Evolutionary conservation across 2,797 vertebrate species (phyloP).

Genomic region (Paratrypauchen microcephalus): DNA sequence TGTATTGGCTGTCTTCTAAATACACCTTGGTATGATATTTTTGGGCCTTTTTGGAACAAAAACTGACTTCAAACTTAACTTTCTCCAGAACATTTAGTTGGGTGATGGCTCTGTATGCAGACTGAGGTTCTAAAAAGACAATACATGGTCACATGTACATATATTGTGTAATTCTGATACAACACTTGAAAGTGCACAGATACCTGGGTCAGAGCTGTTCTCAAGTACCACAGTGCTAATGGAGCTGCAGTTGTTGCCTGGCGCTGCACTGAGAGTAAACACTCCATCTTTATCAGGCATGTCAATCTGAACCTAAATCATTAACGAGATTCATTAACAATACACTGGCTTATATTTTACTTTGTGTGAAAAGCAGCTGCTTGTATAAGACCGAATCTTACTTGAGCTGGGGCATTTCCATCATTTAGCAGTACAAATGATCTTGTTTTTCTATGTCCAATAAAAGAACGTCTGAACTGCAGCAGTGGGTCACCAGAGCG

Average conservation of each 20-base stretch:
- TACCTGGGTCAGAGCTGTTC: slow-evolving; percentile 61
- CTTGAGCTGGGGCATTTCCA: slow-evolving; percentile 66
- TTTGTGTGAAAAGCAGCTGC: background rate
- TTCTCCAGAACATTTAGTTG: slow-evolving; percentile 67
- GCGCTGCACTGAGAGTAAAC: slow-evolving; percentile 77
- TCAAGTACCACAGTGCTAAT: slow-evolving; percentile 46
- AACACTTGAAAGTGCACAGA: background rate
- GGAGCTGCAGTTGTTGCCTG: slow-evolving; percentile 61
- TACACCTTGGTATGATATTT: slow-evolving; percentile 69
- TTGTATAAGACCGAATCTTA: slow-evolving; percentile 22
- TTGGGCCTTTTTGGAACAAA: slow-evolving; percentile 72
- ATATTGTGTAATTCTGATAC: background rate
- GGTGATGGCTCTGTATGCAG: slow-evolving; percentile 67
- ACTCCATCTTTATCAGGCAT: slow-evolving; percentile 75
- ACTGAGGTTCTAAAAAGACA: slow-evolving; percentile 41
- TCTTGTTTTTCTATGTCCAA: slow-evolving; percentile 69
- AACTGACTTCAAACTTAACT: slow-evolving; percentile 78
- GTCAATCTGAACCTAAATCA: slow-evolving; percentile 80
- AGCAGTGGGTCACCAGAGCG: slow-evolving; percentile 75
- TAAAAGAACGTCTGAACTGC: slow-evolving; percentile 78
- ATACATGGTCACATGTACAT: background rate
- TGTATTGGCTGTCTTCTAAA: slow-evolving; percentile 79
- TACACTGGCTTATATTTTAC: background rate
- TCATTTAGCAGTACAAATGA: slow-evolving; percentile 84
- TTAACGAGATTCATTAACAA: background rate